Base-by-base conservation (phyloP, 2,888 invertebrate genomes). In the Polyploca ridens region DNA sequence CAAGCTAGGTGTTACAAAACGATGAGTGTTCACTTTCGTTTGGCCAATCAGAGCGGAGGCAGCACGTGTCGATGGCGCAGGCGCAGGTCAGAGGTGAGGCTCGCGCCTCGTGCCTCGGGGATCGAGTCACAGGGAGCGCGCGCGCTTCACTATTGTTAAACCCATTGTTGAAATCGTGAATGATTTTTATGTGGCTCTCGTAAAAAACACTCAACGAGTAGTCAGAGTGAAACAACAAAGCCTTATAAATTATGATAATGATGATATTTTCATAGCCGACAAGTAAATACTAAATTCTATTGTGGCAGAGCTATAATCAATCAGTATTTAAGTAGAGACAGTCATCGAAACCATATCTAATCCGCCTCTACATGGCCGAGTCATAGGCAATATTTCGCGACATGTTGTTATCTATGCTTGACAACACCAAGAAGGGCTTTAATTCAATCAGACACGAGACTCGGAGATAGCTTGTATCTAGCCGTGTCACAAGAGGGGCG, bases 401-500 rank as follows among this genome's bases (percentile, higher is more conserved):
- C 77, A 75, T 67, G 74, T 75, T 75, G 75, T 73, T 76, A 79
- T 86, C 85, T 85, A 85, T 78, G 58, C 75, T 75, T 79, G 86
- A 83, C 83, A 86, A 78, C 78, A 74, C 72, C 77, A 62, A 66
- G 66, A 77, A 73, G 75, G 81, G 82, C 83, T 80, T 84, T 88
- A 86, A 85, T 86, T 87, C 85, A 87, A 85, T 86, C 84, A 81
- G 79, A 77, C 78, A 74, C 73, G 72, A 73, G 74, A 68, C 67
- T 72, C 70, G 70, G 68, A 81, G 81, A 86, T 85, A 84, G 77
- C 81, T 76, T 74, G 79, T 85, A 81, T 84, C 82, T 82, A 68
- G 76, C 75, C 79, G 78, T 89, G 85, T 88, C 88, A 88, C 87
- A 80, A 78, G 84, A 86, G 87, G 90, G 92, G 92, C 88, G 91